phyloP scores from a whole-genome alignment of 2,888 invertebrate species.

The Phalangium opilio region DNA sequence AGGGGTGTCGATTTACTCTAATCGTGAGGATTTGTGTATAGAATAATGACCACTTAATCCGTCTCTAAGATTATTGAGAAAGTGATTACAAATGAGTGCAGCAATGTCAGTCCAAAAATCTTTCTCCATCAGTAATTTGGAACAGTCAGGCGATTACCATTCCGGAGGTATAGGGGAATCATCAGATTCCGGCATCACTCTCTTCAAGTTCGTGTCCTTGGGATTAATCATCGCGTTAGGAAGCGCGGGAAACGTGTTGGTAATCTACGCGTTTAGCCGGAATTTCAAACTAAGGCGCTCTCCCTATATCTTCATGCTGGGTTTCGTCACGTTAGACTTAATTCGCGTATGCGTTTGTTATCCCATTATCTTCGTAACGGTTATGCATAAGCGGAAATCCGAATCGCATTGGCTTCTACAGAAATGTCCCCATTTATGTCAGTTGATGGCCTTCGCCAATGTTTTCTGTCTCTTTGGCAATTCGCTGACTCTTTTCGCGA shows the following conservation, averaged over 20 bases:
- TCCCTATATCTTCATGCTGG: conserved; percentile 13
- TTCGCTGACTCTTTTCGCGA: conserved; percentile 10
- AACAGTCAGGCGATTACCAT: no score
- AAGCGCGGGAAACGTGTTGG: conserved; percentile 12
- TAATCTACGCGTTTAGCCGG: conserved; percentile 13
- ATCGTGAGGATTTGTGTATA: no score
- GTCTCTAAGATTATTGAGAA: no score
- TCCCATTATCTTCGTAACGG: conserved; percentile 10
- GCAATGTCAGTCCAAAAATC: no score
- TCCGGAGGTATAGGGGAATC: no score
- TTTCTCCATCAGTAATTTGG: no score
- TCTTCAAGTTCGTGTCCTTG: conserved; percentile 14
- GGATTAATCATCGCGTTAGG: conserved; percentile 15
- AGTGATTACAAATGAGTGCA: no score
- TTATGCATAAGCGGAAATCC: conserved; percentile 6
- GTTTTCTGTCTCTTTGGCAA: conserved; percentile 12
- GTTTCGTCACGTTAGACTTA: conserved; percentile 12
- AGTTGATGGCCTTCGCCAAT: conserved; percentile 11
- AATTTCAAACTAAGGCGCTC: conserved; percentile 6
- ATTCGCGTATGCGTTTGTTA: conserved; percentile 11
- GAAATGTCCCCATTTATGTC: conserved; percentile 8
- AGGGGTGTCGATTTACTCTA: no score
- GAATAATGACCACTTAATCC: no score
- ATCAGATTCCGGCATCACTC: background rate
- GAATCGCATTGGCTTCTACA: conserved; percentile 1